phyloP scores from a whole-genome alignment of 2,797 vertebrate species.

The Parotocinclus haroldoi region DNA sequence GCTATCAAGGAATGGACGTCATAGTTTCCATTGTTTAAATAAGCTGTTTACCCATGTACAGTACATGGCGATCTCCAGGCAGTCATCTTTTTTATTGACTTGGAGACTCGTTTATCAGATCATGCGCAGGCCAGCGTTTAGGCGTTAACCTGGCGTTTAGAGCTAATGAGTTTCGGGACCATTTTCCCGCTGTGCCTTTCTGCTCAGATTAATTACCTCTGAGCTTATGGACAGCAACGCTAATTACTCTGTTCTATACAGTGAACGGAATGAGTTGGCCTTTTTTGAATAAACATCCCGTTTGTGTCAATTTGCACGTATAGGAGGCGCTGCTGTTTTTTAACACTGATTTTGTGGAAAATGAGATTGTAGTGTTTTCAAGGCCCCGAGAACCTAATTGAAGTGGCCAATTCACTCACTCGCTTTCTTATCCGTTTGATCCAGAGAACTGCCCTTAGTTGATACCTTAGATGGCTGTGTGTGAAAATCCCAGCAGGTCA shows the following conservation, averaged over 20 bases:
- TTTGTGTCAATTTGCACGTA: neutral
- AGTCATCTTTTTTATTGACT: neutral
- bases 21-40: constrained; percentile 39
- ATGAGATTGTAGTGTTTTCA: neutral
- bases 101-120: neutral
- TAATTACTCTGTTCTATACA: constrained; percentile 1
- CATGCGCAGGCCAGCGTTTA: neutral
- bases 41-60: constrained; percentile 5
- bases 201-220: neutral
- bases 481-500: no score
- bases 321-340: no score
- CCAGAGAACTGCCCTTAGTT: no score
- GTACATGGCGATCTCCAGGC: constrained; percentile 6
- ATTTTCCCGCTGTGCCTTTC: neutral
- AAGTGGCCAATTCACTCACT: no score
- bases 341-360: neutral
- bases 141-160: neutral
- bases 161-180: neutral
- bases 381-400: no score
- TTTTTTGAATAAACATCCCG: neutral
- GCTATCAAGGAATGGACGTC: constrained; percentile 23
- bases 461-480: no score
- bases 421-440: no score
- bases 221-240: neutral
- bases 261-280: neutral